Evolutionary conservation across 1,140 invertebrate species (phyloP).

Genomic region (Vollenhovia emeryi): DNA sequence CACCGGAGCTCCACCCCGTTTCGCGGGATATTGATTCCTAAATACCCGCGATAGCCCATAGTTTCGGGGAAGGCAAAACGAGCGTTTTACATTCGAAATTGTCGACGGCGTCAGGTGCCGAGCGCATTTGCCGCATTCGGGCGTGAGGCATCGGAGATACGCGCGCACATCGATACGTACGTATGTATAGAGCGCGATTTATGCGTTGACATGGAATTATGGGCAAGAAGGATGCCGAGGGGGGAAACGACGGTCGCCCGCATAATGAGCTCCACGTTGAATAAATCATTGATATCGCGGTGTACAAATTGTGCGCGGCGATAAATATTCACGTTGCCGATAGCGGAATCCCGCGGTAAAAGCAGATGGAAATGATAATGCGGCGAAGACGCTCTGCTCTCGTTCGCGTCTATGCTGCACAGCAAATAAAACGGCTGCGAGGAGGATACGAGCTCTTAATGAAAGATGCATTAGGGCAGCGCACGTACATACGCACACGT

Average conservation of each 20-base stretch:
- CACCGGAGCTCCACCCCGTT: background rate
- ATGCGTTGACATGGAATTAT: slow-evolving; percentile 24
- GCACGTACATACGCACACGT: background rate
- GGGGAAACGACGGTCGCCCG: slow-evolving; percentile 10
- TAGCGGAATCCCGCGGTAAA: background rate
- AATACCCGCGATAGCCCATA: background rate
- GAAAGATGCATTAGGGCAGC: background rate
- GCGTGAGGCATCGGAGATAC: background rate
- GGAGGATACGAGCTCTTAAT: slow-evolving; percentile 17
- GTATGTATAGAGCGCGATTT: slow-evolving; percentile 9
- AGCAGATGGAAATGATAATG: slow-evolving; percentile 12
- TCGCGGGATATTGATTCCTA: background rate
- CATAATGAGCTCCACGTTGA: slow-evolving; percentile 50
- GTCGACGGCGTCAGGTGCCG: background rate
- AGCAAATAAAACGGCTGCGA: background rate
- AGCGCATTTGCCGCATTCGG: slow-evolving; percentile 30
- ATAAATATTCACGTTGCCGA: slow-evolving; percentile 46
- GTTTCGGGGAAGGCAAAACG: background rate
- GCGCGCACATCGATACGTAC: background rate
- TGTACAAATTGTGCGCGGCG: slow-evolving; percentile 31
- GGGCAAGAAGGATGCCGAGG: slow-evolving; percentile 13
- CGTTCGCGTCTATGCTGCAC: background rate
- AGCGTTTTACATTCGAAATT: slow-evolving; percentile 1
- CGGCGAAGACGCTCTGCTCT: background rate
- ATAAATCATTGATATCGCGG: slow-evolving; percentile 45